Conservation (phyloP, 2,888 invertebrate species). For the Thumatha senex region DNA sequence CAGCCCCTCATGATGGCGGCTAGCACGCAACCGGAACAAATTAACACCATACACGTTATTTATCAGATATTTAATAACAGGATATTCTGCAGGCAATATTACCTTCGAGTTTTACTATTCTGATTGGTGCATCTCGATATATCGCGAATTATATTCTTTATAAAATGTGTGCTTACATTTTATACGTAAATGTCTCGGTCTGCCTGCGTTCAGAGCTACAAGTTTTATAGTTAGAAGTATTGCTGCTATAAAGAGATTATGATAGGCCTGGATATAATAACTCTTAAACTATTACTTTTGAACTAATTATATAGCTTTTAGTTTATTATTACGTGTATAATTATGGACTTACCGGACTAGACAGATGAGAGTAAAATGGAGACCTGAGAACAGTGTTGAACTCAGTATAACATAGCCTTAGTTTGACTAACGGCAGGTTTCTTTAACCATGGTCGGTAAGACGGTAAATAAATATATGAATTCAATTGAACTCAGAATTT, state of each 20-base stretch:
- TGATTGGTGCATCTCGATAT: slow-evolving; percentile 15
- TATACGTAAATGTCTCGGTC: neutral
- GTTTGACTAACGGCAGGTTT: too few species aligned
- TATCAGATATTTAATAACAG: slow-evolving; percentile 34
- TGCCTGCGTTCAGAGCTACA: neutral
- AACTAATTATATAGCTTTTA: too few species aligned
- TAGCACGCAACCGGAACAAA: slow-evolving; percentile 30
- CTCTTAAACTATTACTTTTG: too few species aligned
- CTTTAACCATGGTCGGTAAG: too few species aligned
- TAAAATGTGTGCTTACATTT: neutral
- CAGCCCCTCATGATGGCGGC: slow-evolving; percentile 14
- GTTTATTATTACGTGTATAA: too few species aligned
- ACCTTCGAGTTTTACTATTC: slow-evolving; percentile 9
- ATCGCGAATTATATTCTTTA: neutral
- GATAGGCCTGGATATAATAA: too few species aligned
- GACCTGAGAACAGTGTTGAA: too few species aligned
- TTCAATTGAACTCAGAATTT: too few species aligned
- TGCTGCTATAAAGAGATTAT: neutral
- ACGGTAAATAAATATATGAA: too few species aligned
- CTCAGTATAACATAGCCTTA: too few species aligned
- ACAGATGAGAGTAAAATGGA: too few species aligned
- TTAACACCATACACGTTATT: slow-evolving; percentile 30
- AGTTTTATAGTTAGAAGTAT: neutral
- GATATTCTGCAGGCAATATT: slow-evolving; percentile 23
- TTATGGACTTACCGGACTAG: too few species aligned